phyloP scores from a whole-genome alignment of 2,797 vertebrate genomes.

The Chiloscyllium punctatum region DNA sequence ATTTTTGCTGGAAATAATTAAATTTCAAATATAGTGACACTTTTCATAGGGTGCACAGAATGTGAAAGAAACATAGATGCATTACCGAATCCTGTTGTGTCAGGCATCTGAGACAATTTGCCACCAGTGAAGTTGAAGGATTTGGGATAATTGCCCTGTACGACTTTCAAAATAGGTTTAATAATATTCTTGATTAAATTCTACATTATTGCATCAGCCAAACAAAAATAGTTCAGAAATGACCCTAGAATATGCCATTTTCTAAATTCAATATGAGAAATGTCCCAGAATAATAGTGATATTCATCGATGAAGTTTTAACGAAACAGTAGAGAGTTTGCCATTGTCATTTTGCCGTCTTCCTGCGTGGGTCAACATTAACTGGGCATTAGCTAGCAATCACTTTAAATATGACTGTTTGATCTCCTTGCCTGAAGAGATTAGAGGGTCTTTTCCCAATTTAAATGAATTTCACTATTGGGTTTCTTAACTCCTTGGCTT shows the following conservation, averaged over 20 bases:
- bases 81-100: background rate
- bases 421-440: background rate
- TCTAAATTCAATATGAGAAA: background rate
- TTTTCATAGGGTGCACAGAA: background rate
- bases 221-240: background rate
- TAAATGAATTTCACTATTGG: background rate
- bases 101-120: background rate
- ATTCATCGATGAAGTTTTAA: background rate
- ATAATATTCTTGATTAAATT: background rate
- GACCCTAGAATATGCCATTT: background rate
- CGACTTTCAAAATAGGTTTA: background rate
- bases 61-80: background rate
- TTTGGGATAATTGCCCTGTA: background rate
- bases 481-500: background rate
- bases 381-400: background rate
- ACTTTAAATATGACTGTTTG: background rate
- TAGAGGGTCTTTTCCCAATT: background rate
- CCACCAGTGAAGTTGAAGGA: background rate
- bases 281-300: background rate
- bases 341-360: background rate
- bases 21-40: background rate
- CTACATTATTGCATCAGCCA: background rate
- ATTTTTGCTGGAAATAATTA: background rate
- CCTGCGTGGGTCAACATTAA: background rate
- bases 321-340: background rate